Percentiles rank a stretch among this genome's conserved stretches.
Conservation (phyloP, 2,888 invertebrate genomes). For the Drosophila infuscata region DNA sequence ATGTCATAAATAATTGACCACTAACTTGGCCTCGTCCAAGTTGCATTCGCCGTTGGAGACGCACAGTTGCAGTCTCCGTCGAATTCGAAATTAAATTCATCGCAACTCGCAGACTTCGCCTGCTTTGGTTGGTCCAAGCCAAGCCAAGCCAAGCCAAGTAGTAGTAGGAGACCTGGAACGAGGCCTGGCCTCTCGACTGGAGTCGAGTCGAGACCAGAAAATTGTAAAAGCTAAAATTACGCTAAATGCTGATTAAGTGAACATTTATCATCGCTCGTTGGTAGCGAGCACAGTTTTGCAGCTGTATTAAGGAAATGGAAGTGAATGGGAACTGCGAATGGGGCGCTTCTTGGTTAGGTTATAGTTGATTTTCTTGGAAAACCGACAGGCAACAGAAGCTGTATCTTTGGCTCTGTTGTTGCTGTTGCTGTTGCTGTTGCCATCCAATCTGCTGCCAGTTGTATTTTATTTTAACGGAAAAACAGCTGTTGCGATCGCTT, state of each 20-base stretch:
- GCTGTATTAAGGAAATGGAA: conserved; percentile 75
- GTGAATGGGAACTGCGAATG: conserved; percentile 17
- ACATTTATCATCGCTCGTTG: conserved; percentile 84
- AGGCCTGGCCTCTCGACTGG: conserved; percentile 7
- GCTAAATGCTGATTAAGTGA: conserved; percentile 85
- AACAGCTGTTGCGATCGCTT: conserved; percentile 62
- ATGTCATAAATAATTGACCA: conserved; percentile 84
- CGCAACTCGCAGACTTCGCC: conserved; percentile 28
- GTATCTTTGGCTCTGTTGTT: neutral
- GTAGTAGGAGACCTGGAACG: conserved; percentile 34
- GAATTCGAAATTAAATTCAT: conserved; percentile 29
- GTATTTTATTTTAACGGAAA: conserved; percentile 36
- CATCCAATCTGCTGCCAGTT: neutral
- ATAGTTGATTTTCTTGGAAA: conserved; percentile 79
- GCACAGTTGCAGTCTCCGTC: conserved; percentile 35
- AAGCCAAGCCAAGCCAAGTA: conserved; percentile 22
- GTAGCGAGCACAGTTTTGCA: conserved; percentile 40
- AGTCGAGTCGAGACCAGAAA: conserved; percentile 60
- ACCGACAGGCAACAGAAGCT: conserved; percentile 71
- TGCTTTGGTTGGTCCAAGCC: conserved; percentile 42
- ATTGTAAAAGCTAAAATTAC: conserved; percentile 84
- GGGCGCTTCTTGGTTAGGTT: conserved; percentile 55
- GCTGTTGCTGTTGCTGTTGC: conserved; percentile 3
- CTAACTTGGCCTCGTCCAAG: conserved; percentile 68
- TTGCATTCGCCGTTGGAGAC: conserved; percentile 43